phyloP scores from a whole-genome alignment of 2,888 invertebrate genomes.

The Junonia oenone region DNA sequence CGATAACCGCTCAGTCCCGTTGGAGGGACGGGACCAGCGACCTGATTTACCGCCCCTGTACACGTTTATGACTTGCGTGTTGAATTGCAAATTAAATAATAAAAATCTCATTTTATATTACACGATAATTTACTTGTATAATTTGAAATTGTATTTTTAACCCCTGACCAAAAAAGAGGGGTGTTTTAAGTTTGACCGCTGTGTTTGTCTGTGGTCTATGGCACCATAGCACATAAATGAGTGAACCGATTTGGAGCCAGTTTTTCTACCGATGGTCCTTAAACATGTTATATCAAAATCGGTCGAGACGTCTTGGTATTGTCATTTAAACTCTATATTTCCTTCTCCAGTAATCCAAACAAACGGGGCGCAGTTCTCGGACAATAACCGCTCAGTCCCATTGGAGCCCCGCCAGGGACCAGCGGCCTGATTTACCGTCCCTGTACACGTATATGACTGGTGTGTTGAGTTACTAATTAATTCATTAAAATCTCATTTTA shows the following conservation, averaged over 20 bases:
- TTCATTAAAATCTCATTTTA: not conserved
- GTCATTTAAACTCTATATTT: slow-evolving; percentile 10
- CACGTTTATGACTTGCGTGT: slow-evolving; percentile 4
- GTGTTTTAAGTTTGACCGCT: too few species aligned
- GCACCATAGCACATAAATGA: too few species aligned
- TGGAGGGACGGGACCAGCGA: slow-evolving; percentile 1
- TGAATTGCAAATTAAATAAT: slow-evolving; percentile 3
- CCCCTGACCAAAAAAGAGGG: too few species aligned
- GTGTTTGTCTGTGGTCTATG: too few species aligned
- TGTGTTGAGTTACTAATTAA: slow-evolving; percentile 3
- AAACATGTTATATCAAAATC: too few species aligned
- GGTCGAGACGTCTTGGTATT: too few species aligned
- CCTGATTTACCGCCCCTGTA: not conserved
- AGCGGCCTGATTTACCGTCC: not conserved
- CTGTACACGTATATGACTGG: slow-evolving; percentile 5
- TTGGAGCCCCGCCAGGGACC: slow-evolving; percentile 1
- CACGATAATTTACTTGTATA: too few species aligned
- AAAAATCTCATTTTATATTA: not conserved
- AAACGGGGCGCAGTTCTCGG: slow-evolving; percentile 5
- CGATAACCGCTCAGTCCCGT: slow-evolving; percentile 1
- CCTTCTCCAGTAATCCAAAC: slow-evolving; percentile 8
- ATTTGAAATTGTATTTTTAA: too few species aligned
- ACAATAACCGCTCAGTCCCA: not conserved
- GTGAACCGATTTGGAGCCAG: too few species aligned
- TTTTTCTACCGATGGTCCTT: too few species aligned